Evolutionary conservation across 2,888 invertebrate species (phyloP).

Genomic region (Schizotus pectinicornis): DNA sequence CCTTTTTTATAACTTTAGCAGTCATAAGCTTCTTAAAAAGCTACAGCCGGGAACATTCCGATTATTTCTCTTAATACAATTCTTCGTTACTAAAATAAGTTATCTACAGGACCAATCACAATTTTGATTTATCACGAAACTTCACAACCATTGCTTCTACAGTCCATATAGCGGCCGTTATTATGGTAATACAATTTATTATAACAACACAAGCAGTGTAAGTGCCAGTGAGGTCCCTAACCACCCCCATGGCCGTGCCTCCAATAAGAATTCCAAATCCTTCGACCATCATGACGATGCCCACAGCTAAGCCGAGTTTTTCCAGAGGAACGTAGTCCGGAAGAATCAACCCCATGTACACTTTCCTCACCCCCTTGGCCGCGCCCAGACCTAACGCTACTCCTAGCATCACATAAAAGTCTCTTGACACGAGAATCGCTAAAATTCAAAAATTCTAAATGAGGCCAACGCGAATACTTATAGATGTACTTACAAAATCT

Average conservation of each 20-base stretch:
- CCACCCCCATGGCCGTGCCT: conserved; percentile 68
- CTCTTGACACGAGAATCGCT: conserved; percentile 28
- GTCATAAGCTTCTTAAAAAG: no score
- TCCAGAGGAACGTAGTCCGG: conserved; percentile 73
- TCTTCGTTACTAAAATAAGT: no score
- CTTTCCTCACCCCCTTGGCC: conserved; percentile 72
- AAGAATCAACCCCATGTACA: conserved; percentile 72
- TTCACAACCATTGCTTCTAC: conserved; percentile 52
- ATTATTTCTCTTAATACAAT: no score
- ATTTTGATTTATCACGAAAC: neutral
- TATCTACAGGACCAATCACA: no score
- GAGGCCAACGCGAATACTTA: neutral
- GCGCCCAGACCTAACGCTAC: conserved; percentile 69
- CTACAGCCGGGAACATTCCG: no score
- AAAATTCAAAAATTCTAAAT: conserved; percentile 9
- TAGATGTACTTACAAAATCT: conserved; percentile 66
- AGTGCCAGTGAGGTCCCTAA: conserved; percentile 67
- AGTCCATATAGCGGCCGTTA: conserved; percentile 67
- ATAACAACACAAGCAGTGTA: conserved; percentile 66
- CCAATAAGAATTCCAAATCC: conserved; percentile 67
- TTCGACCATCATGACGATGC: conserved; percentile 74
- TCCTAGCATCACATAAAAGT: conserved; percentile 30
- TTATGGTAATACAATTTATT: conserved; percentile 65
- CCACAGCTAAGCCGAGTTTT: conserved; percentile 69
- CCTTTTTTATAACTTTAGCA: no score